A percentile compares a stretch with the other conserved stretches of the same genome.
Evolutionary conservation across 2,113 vertebrate genomes (phyloP).

Genomic region (Halichoeres trimaculatus): DNA sequence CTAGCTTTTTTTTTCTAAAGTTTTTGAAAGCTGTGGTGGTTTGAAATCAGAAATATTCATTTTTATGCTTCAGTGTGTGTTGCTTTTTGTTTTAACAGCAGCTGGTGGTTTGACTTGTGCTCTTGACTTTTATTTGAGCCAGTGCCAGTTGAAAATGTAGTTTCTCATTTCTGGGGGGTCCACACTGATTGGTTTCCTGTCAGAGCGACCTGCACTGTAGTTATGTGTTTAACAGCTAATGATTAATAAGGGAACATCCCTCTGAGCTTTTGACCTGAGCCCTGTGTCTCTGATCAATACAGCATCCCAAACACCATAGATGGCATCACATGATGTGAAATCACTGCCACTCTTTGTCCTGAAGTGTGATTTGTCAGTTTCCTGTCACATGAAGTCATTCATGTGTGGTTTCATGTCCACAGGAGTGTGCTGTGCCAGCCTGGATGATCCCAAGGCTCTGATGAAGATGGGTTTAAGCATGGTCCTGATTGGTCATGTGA

Average conservation of each 20-base stretch:
- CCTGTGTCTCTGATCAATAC: constrained; percentile 60
- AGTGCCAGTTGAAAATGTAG: background rate
- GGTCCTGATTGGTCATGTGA: constrained; percentile 89
- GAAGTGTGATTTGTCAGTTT: background rate
- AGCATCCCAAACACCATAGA: background rate
- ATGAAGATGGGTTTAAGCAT: constrained; percentile 93
- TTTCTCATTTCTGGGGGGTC: background rate
- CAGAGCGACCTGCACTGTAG: constrained; percentile 1
- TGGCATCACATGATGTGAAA: background rate
- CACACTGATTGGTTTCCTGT: background rate
- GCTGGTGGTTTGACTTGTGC: too few relatives aligned
- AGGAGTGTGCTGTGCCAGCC: constrained; percentile 74
- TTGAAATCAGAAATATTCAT: too few relatives aligned
- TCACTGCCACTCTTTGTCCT: background rate
- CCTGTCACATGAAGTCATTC: background rate
- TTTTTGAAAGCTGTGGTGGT: too few relatives aligned
- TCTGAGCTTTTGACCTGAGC: constrained; percentile 50
- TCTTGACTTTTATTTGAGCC: too few relatives aligned
- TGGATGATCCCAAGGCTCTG: constrained; percentile 80
- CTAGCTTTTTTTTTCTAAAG: too few relatives aligned
- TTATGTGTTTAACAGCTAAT: constrained; percentile 75
- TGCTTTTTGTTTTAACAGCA: background rate
- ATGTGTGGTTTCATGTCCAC: background rate
- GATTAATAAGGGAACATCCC: constrained; percentile 74
- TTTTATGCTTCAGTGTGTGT: background rate